Conservation (phyloP, 2,888 invertebrate genomes). For the Troides aeacus region DNA sequence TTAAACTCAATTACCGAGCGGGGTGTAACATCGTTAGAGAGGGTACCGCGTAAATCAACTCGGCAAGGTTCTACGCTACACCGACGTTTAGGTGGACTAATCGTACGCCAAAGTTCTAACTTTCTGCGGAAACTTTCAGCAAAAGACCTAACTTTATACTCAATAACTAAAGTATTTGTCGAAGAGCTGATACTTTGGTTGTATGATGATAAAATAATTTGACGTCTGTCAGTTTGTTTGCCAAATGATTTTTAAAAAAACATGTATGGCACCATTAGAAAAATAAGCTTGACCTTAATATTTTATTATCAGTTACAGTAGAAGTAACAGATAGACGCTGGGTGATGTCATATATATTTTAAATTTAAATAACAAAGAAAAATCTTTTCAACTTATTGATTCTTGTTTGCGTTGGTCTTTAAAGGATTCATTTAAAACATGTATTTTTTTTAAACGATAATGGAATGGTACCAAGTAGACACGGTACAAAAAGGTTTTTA, state of each 20-base stretch:
- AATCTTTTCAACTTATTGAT: no score
- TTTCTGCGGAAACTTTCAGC: background rate
- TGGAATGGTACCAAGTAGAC: background rate
- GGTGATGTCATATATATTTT: no score
- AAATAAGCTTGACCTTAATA: no score
- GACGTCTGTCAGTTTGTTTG: no score
- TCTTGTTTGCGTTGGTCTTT: background rate
- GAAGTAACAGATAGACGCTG: no score
- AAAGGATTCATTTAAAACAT: background rate
- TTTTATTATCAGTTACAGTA: no score
- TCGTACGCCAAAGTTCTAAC: background rate
- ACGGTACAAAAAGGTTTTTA: background rate
- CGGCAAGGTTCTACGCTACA: background rate
- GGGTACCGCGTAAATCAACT: constrained; percentile 9
- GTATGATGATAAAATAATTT: background rate
- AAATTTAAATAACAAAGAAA: no score
- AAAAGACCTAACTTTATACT: background rate
- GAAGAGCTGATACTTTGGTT: no score
- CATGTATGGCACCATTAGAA: no score
- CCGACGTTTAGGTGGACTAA: background rate
- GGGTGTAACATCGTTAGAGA: constrained; percentile 10
- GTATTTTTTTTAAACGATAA: background rate
- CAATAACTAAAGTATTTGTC: background rate
- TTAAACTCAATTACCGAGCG: constrained; percentile 11
- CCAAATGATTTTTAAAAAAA: no score